These are phyloP conservation scores for Poecile atricapillus DNA, from an alignment of 2,113 vertebrate genomes.

Conservation along the genomic window DNA sequence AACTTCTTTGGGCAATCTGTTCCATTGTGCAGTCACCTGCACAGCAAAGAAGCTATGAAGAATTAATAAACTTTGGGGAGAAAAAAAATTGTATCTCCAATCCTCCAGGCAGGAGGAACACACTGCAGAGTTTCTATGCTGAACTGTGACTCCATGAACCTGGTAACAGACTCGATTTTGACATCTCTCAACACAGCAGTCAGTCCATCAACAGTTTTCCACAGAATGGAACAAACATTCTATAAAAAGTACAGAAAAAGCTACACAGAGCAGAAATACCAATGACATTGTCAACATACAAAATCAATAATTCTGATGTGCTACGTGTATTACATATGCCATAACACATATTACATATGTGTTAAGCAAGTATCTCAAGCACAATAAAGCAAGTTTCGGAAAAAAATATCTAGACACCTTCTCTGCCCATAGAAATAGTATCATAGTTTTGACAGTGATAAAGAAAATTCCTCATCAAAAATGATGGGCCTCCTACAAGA, in stretches of 20 bases:
- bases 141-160: neutral
- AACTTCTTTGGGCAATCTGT: neutral
- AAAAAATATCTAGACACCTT: neutral
- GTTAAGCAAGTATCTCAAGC: neutral
- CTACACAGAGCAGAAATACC: neutral
- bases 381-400: neutral
- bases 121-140: neutral
- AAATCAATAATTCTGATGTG: neutral
- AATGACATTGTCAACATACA: neutral
- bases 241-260: neutral
- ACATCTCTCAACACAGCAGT: neutral
- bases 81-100: neutral
- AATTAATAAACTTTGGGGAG: neutral
- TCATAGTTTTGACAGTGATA: neutral
- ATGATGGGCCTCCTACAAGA: fast-evolving
- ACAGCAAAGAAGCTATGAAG: neutral
- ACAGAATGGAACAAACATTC: neutral
- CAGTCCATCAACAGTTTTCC: neutral
- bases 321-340: neutral
- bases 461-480: neutral
- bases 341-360: no score
- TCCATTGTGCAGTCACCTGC: neutral
- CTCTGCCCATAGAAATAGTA: neutral
- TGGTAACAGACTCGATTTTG: neutral
- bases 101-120: neutral